These are phyloP conservation scores for Dioctria linearis DNA, from an alignment of 2,888 invertebrate species.

Conservation along the genomic window DNA sequence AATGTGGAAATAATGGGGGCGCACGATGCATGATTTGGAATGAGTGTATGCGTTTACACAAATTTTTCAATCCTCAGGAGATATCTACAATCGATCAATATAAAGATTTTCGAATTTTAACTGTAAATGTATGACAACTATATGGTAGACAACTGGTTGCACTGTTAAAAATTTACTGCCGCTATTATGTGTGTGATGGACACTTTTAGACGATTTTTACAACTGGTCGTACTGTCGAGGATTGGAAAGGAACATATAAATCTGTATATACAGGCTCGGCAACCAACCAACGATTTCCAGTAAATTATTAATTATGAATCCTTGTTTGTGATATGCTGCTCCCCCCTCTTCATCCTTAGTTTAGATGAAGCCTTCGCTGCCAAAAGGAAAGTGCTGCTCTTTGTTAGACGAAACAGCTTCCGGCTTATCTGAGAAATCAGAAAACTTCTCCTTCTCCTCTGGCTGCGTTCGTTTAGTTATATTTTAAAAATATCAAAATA, in stretches of 20 bases:
- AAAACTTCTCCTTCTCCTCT: neutral
- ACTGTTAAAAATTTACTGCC: too few species aligned
- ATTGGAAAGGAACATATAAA: too few species aligned
- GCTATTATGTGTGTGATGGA: too few species aligned
- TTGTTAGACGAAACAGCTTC: neutral
- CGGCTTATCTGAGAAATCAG: neutral
- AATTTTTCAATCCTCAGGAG: neutral
- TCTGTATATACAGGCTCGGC: too few species aligned
- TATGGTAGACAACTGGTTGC: too few species aligned
- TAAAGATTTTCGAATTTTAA: too few species aligned
- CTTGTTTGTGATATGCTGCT: neutral
- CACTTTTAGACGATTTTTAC: too few species aligned
- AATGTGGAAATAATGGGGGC: neutral
- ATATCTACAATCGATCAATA: neutral
- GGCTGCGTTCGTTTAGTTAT: neutral
- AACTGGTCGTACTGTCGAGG: too few species aligned
- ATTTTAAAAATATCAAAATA: conserved; percentile 2
- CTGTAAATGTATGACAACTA: too few species aligned
- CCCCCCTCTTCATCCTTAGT: too few species aligned
- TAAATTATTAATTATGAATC: neutral
- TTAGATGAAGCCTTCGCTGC: neutral
- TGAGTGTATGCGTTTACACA: neutral
- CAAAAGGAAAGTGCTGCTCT: neutral
- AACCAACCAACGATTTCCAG: too few species aligned
- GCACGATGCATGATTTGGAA: too few species aligned